Evolutionary conservation across 2,888 invertebrate genomes (phyloP).

Genomic region (Yponomeuta evonymella): DNA sequence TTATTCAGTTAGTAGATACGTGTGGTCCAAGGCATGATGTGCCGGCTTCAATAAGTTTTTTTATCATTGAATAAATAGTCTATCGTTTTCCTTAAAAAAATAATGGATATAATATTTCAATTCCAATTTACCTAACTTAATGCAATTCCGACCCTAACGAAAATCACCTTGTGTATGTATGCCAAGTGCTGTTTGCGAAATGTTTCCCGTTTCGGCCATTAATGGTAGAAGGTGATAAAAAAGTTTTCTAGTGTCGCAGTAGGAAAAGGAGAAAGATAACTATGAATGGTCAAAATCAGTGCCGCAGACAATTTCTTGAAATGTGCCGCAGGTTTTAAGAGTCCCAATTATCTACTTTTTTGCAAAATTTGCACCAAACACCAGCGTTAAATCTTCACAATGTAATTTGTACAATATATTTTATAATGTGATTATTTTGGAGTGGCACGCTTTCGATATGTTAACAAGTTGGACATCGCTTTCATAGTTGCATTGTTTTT

Average conservation of each 20-base stretch:
- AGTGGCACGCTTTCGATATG: conserved; percentile 59
- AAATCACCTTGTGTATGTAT: too few species aligned
- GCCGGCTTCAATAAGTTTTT: too few species aligned
- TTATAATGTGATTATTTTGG: conserved; percentile 30
- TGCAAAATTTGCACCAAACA: conserved; percentile 63
- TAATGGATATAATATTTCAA: too few species aligned
- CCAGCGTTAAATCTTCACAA: conserved; percentile 64
- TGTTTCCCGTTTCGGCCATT: not conserved
- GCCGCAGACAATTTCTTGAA: conserved; percentile 24
- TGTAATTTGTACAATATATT: conserved; percentile 56
- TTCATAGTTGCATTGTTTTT: conserved; percentile 31
- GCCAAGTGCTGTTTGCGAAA: not conserved
- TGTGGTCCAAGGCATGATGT: too few species aligned
- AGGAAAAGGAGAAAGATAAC: conserved; percentile 20
- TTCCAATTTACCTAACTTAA: too few species aligned
- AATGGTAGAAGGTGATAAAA: not conserved
- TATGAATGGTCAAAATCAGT: conserved; percentile 49
- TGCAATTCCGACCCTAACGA: too few species aligned
- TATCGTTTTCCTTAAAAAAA: too few species aligned
- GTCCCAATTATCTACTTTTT: conserved; percentile 47
- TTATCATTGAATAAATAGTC: too few species aligned
- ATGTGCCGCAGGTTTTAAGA: conserved; percentile 63
- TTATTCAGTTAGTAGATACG: too few species aligned
- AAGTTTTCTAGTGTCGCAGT: not conserved
- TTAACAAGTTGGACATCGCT: conserved; percentile 10